Base-by-base conservation (phyloP, 2,888 invertebrate species). In the Microctonus hyperodae region DNA sequence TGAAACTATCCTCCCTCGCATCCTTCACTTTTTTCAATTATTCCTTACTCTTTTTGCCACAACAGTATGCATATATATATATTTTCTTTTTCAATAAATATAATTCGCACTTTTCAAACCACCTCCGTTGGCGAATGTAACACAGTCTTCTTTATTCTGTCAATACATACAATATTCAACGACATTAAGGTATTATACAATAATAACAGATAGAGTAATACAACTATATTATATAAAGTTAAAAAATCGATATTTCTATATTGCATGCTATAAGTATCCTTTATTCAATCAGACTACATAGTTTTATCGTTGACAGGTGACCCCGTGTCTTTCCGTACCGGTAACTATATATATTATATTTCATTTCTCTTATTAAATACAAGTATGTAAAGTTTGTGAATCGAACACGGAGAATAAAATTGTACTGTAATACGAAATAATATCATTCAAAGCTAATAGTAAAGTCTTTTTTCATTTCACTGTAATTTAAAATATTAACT, bases 1-100 rank as follows among this genome's bases (percentile, higher is more conserved):
- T 74, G 69, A 80, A 78, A 80, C 71, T 69, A 76, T 72, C 70
- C 61, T 33, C 56, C 64, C 61, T 69, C 50, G 68, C 51, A 23
- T 53, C 31, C 22, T 44, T 33, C 64, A 22, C 60, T 55, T 22
- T 40, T 6, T 37, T 22, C n/a, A 22, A 11, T 11, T 28, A 7
- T 28, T 4, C 7, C 40, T 13, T 13, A 7, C 20, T 10, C 11
- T 63, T 40, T 22, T 28, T 44, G 55, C 23, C 69, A 33, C n/a
- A n/a, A 20, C n/a, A 53, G 13, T 25, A 7, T 22, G 7, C 23
- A 9, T 23, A 10, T 11, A 3, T 22, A 7, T 22, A 6, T 20
- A 20, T 5, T 7, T 20, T 56, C 3, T 28, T 33, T 9, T 51
- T 25, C 25, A 25, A 4, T 22, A 10, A 13, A 1, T 20, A 22